Evolutionary conservation across 1,140 invertebrate species (phyloP), one percentile per base, ranked within the genome.

Genomic region (Panonychus citri): DNA sequence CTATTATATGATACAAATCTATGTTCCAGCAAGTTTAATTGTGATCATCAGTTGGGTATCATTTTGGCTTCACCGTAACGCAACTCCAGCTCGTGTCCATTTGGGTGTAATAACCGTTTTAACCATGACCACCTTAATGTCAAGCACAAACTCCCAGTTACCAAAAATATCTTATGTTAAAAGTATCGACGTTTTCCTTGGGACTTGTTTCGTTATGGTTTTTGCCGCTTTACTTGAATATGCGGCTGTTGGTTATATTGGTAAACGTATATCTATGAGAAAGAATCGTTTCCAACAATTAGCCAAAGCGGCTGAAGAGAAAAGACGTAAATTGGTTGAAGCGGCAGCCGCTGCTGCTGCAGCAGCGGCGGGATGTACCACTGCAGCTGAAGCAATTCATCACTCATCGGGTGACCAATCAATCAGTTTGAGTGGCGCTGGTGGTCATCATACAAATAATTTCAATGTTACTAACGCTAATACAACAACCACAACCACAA

Each of bases 231-330:
- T 65, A 1, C 51, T 65, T 13, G 87, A 91, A 74, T 91, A 91
- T 69, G 87, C 86, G 54, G 87, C 85, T 54, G 87, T 93, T 57
- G 87, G 87, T 62, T 91, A 91, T 71, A 85, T 90, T 82, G 86
- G 85, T 46, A 55, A 91, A 74, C 75, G 86, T 68, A 89, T 93
- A 69, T 84, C 89, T 69, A 90, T 91, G 85, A 76, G 85, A 64
- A 90, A 88, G 73, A 85, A 86, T 72, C 77, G 85, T 61, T 85
- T 85, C 69, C 74, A 82, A 66, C 80, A 81, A 55, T 42, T 59
- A 19, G 50, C 37, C 12, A 55, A 55, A 25, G 24, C 42, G 12
- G 28, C 52, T 21, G 40, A 54, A 24, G 57, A 59, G 50, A 46
- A 59, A 28, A 27, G 54, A 2, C 39, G 49, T 12, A 59, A 55